Base-by-base conservation (phyloP, 1,140 invertebrate species). In the Nebria ingens region DNA sequence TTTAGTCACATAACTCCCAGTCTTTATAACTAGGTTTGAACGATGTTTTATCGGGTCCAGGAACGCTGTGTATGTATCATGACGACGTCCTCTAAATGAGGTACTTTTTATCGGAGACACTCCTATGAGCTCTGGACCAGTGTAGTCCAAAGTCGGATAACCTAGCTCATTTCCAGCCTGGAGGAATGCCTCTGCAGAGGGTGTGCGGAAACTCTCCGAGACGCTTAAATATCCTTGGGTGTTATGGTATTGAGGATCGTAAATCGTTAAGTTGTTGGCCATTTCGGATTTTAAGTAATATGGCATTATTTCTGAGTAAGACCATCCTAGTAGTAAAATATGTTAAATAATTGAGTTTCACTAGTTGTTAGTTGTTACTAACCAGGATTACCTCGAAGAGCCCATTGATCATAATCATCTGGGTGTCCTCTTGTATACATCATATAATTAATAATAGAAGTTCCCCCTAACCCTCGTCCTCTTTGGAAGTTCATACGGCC, bases 231-330 rank as follows among this genome's bases (percentile, higher is more conserved):
- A n/a, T n/a, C n/a, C n/a, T n/a, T n/a, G n/a, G n/a, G n/a, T n/a
- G n/a, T n/a, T n/a, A n/a, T n/a, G n/a, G n/a, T n/a, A n/a, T n/a
- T n/a, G n/a, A n/a, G n/a, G n/a, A n/a, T n/a, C n/a, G n/a, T n/a
- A n/a, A n/a, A n/a, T n/a, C n/a, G n/a, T n/a, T n/a, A n/a, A n/a
- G n/a, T n/a, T n/a, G n/a, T n/a, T n/a, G n/a, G n/a, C n/a, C 64
- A 91, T 86, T 65, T 93, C 91, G 2, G 85, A 87, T 67, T 90
- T 91, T 25, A 88, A 77, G 70, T 93, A 94, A 71, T 86, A 93
- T 0, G 90, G 90, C 34, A 93, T 73, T 0, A 93, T 87, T 19
- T 93, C 89, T 2, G 79, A 71, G 64, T 87, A 93, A 19, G 81
- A 82, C 89, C 81, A n/a, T n/a, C n/a, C n/a, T n/a, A n/a, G n/a